Evolutionary conservation across 1,140 invertebrate genomes (phyloP).

Genomic region (Brachionus rubens): DNA sequence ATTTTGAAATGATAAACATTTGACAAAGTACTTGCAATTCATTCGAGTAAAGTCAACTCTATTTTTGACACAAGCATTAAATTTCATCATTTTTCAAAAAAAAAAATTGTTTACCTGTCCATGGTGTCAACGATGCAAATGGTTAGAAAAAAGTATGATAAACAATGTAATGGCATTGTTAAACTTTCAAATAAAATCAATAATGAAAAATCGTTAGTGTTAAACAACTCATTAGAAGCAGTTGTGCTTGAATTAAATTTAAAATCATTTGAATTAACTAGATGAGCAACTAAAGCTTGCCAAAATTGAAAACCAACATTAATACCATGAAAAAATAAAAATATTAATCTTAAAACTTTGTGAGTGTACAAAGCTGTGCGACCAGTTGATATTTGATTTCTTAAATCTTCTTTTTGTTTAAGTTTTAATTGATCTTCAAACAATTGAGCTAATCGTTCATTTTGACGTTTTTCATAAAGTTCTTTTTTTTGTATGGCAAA

Average conservation of each 20-base stretch:
- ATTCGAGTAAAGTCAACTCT: slow-evolving; percentile 41
- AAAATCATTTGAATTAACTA: neutral
- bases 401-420: slow-evolving; percentile 39
- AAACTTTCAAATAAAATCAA: slow-evolving; percentile 22
- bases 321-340: slow-evolving; percentile 28
- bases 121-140: slow-evolving; percentile 38
- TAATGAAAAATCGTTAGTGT: neutral
- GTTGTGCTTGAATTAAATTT: neutral
- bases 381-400: slow-evolving; percentile 17
- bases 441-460: slow-evolving; percentile 18
- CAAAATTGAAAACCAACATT: slow-evolving; percentile 33
- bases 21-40: slow-evolving; percentile 27
- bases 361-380: slow-evolving; percentile 30
- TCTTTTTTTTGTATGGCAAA: slow-evolving; percentile 31
- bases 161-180: slow-evolving; percentile 39
- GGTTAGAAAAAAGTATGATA: slow-evolving; percentile 31
- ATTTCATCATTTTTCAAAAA: neutral
- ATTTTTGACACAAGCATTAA: too few species aligned
- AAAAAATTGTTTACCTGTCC: neutral
- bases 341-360: slow-evolving; percentile 9
- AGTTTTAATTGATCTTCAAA: slow-evolving; percentile 26
- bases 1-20: slow-evolving; percentile 44
- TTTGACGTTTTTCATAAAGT: slow-evolving; percentile 13
- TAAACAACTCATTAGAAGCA: neutral
- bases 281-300: neutral